Percentiles rank a stretch among this genome's conserved stretches.
Conservation (phyloP, 2,888 invertebrate genomes). For the Caenorhabditis sp. region DNA sequence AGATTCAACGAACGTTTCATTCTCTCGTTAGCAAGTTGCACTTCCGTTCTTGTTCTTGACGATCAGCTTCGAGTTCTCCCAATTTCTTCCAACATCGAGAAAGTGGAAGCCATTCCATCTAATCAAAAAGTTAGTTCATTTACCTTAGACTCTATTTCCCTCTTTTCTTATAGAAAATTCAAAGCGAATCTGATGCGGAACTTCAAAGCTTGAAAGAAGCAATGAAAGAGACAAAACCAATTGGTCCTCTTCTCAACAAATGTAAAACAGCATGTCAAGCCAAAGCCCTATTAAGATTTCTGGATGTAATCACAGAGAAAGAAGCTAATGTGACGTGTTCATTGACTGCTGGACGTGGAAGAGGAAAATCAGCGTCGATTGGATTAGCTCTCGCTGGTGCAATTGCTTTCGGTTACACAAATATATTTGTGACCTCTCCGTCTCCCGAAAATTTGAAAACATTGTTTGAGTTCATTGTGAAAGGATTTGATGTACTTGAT, state of each 20-base stretch:
- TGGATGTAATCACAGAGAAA: slow-evolving; percentile 94
- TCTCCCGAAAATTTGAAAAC: slow-evolving; percentile 97
- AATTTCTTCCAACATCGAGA: slow-evolving; percentile 86
- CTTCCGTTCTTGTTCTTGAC: slow-evolving; percentile 81
- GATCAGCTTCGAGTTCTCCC: slow-evolving; percentile 91
- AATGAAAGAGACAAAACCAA: slow-evolving; percentile 88
- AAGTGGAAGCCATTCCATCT: slow-evolving; percentile 76
- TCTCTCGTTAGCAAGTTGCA: slow-evolving; percentile 86
- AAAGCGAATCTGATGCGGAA: slow-evolving; percentile 75
- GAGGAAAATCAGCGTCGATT: slow-evolving; percentile 96
- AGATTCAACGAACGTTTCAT: slow-evolving; percentile 96
- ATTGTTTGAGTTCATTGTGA: slow-evolving; percentile 93
- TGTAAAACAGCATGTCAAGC: slow-evolving; percentile 79
- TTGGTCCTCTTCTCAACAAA: slow-evolving; percentile 85
- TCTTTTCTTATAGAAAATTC: slow-evolving; percentile 35
- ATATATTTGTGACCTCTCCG: slow-evolving; percentile 95
- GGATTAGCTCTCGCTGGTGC: slow-evolving; percentile 82
- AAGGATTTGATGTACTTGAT: slow-evolving; percentile 86
- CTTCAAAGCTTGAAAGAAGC: slow-evolving; percentile 83
- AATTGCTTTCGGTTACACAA: slow-evolving; percentile 80
- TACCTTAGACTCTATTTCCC: background rate
- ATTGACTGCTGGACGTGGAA: slow-evolving; percentile 89
- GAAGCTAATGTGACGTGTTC: slow-evolving; percentile 87
- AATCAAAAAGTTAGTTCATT: slow-evolving; percentile 29
- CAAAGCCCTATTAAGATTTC: slow-evolving; percentile 76